A percentile compares a stretch with the other conserved stretches of the same genome.
Conservation (phyloP, 30 jellyfish, hydroid and myxozoan genomes). For the Rhopilema esculentum region DNA sequence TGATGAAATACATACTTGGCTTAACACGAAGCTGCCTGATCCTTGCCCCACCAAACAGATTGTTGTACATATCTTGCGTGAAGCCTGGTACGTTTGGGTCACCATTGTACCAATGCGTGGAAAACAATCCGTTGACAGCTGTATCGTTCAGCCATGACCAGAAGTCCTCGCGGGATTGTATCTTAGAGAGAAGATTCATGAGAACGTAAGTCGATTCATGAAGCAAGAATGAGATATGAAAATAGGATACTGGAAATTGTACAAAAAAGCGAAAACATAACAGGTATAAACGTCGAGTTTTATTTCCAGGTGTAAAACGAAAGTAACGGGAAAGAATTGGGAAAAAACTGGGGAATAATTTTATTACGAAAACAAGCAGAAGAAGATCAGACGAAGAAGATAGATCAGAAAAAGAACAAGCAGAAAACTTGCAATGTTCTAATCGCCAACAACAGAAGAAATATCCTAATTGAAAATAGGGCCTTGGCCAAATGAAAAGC, state of each 20-base stretch:
- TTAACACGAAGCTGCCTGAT: conserved; percentile 89
- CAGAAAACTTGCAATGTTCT: too few relatives aligned
- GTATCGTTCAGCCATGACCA: conserved; percentile 94
- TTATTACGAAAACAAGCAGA: too few relatives aligned
- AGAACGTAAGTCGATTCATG: neutral
- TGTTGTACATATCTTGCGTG: conserved; percentile 81
- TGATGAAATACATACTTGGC: conserved; percentile 35
- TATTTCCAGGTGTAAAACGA: neutral
- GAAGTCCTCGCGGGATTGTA: conserved; percentile 71
- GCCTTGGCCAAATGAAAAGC: too few relatives aligned
- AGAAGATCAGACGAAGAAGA: too few relatives aligned
- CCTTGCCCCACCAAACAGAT: conserved; percentile 96
- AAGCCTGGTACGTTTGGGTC: conserved; percentile 89
- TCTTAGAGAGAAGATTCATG: conserved; percentile 34
- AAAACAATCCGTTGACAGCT: conserved; percentile 82
- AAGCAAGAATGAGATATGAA: neutral
- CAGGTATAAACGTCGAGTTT: too few relatives aligned
- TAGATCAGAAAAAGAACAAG: too few relatives aligned
- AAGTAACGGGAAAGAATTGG: neutral
- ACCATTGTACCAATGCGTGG: conserved; percentile 86
- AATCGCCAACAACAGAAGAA: too few relatives aligned
- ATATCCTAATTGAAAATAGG: too few relatives aligned
- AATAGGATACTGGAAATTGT: too few relatives aligned
- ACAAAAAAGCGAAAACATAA: too few relatives aligned
- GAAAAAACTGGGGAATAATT: neutral